Evolutionary conservation across 2,888 invertebrate species (phyloP), one percentile per base, ranked within the genome.

Genomic region (Ophioninae sp.): DNA sequence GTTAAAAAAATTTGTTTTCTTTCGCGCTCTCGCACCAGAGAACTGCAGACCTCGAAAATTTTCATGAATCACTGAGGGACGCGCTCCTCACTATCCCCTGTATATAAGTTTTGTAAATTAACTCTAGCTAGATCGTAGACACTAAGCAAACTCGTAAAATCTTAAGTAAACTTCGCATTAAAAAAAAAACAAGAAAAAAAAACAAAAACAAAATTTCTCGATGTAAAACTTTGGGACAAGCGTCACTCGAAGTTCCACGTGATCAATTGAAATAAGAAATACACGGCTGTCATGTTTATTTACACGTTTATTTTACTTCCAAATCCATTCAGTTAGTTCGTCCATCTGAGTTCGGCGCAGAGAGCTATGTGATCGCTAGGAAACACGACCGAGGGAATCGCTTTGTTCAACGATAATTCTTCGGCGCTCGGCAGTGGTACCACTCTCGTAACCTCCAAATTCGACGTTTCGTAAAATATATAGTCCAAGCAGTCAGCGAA

Each of bases 331-430:
- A 23, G 6, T 61, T n/a, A 79, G 84, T 84, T 88, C 56, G 83
- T 91, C 94, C 94, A 96, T 88, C 94, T 93, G 85, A 98, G 94
- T 94, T 98, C 97, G n/a, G 96, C 95, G 84, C 98, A 94, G 69
- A 99, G 93, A 17, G 99, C 96, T 85, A 99, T 94, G 93, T 99
- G 99, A 93, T 99, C 99, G 1, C 99, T 99, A 0, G 99, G 99
- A 92, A 97, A 97, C 2, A 97, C 96, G 69, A 96, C 94, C 88
- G 97, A 98, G 0, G 99, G 99, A 85, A 99, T 94, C 1, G 97
- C 99, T 59, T 93, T 94, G 89, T 97, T 94, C 76, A 95, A 93
- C 76, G 93, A 94, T 23, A 99, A 93, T 91, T 98, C 97, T 87
- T 97, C 96, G 63, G 95, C 94, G 68, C 95, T 95, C 0, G 98